Base-by-base conservation (phyloP, 1,140 invertebrate genomes). In the Leptinotarsa texana region DNA sequence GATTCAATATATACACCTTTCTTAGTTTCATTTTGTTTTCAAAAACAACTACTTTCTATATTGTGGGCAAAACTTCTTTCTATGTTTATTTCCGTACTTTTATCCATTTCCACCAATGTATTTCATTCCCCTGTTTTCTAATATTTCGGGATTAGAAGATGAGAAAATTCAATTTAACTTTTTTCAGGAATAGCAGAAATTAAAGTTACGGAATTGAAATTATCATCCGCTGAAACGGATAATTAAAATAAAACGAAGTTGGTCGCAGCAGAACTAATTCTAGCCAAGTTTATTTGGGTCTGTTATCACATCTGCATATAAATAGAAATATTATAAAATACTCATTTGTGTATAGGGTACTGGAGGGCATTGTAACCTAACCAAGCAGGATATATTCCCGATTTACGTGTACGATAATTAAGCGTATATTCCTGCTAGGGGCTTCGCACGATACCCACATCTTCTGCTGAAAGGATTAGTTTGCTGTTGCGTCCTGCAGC, bases 301-400 rank as follows among this genome's bases (percentile, higher is more conserved):
- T 49, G 33, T 69, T 73, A 73, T 51, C 74, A 65, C 63, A 78
- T 78, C 77, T 78, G 77, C 77, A 78, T 78, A 78, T 78, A 78
- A 78, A 78, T 76, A 78, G 77, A 76, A 73, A 76, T 78, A 73
- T 78, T 75, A 74, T 74, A 74, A 74, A 74, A 73, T 62, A 66
- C 24, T 47, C 61, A 27, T 71, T 71, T 27, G 57, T 27, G 69
- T 27, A 47, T 73, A 71, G 22, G 22, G 57, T 62, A 71, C 69
- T 62, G 48, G 69, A 21, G 69, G 69, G 51, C 69, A 71, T 71
- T 71, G 69, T 63, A 71, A 42, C 69, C 33, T 27, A 71, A 71
- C 51, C 49, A 71, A 33, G 49, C 69, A 27, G 49, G 48, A 71
- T 61, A 71, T 71, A 61, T 71, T 13, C 42, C 22, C 61, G 61